These are phyloP conservation scores for Gryllus bimaculatus DNA, from an alignment of 1,140 invertebrate species.

Conservation along the genomic window DNA sequence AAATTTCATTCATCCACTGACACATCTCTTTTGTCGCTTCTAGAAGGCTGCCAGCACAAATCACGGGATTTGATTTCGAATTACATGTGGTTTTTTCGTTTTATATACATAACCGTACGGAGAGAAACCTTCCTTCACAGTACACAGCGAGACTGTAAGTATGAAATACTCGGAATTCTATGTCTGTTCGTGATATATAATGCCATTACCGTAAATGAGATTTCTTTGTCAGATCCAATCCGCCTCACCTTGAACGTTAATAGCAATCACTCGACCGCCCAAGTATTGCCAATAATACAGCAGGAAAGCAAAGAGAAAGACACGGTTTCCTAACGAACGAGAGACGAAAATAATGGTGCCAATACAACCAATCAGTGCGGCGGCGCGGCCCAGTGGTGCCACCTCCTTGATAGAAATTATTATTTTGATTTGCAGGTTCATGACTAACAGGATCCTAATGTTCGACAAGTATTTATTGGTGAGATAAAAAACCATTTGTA, in stretches of 20 bases:
- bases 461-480: not conserved
- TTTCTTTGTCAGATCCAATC: conserved; percentile 4
- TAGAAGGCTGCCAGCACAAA: not conserved
- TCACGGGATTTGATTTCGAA: conserved; percentile 4
- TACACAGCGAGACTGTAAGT: not conserved
- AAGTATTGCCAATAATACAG: not conserved
- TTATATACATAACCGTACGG: not conserved
- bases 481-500: not conserved
- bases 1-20: not conserved
- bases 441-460: not conserved
- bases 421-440: conserved; percentile 1
- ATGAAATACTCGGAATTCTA: conserved; percentile 1
- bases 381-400: not conserved
- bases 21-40: not conserved
- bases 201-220: not conserved
- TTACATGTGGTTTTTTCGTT: not conserved
- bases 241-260: not conserved
- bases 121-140: not conserved
- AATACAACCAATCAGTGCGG: conserved; percentile 1
- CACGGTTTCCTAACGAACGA: not conserved
- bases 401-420: conserved; percentile 5
- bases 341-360: not conserved
- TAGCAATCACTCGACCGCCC: not conserved
- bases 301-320: not conserved
- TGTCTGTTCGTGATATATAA: not conserved